Conservation (phyloP, 2,113 vertebrate genomes). For the Carassius carassius region DNA sequence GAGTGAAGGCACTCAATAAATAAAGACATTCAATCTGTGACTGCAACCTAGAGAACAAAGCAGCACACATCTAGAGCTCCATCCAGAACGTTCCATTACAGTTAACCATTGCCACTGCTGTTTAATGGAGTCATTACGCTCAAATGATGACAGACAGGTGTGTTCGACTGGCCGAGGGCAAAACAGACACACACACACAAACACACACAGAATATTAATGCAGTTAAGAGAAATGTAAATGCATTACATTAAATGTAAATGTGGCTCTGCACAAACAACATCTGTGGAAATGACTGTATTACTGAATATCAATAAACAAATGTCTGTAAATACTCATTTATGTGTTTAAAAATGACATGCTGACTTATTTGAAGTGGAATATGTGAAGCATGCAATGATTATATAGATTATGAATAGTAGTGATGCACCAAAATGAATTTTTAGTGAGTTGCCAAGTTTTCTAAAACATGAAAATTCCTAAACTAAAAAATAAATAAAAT, state of each 20-base stretch:
- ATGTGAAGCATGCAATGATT: not conserved
- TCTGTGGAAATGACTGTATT: not conserved
- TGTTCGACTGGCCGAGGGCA: conserved; percentile 39
- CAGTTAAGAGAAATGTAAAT: not conserved
- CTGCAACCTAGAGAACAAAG: not conserved
- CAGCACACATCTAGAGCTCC: not conserved
- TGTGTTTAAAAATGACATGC: not conserved
- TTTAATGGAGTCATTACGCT: conserved; percentile 74
- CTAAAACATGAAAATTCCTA: too few relatives aligned
- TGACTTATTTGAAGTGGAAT: not conserved
- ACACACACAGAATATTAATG: not conserved
- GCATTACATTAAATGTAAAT: not conserved
- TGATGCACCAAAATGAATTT: too few relatives aligned
- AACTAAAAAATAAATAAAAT: too few relatives aligned
- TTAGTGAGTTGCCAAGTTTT: too few relatives aligned
- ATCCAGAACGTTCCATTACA: not conserved
- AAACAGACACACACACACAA: conserved; percentile 39
- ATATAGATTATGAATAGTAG: not conserved
- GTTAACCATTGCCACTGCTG: conserved; percentile 62
- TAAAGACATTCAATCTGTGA: conserved; percentile 18
- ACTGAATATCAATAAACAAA: not conserved
- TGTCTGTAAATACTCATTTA: not conserved
- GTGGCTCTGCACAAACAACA: conserved; percentile 8
- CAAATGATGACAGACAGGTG: conserved; percentile 72
- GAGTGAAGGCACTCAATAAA: not conserved